Evolutionary conservation across 1,140 invertebrate genomes (phyloP).

Genomic region (Ridgeia piscesae): DNA sequence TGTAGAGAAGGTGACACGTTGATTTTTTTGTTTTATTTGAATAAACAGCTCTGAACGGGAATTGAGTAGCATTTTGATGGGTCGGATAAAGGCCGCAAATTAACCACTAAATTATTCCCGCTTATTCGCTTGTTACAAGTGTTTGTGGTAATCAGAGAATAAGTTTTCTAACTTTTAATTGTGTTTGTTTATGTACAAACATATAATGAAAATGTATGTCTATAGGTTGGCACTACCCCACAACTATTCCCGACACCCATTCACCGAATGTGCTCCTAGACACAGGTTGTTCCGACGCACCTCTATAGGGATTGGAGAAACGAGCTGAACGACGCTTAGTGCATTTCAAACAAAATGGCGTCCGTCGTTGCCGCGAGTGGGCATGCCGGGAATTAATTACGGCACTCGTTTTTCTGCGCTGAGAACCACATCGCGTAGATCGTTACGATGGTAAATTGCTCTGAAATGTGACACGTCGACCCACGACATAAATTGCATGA

Average conservation of each 20-base stretch:
- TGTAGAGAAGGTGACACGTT: too few species aligned
- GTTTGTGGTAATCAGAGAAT: too few species aligned
- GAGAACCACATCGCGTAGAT: neutral
- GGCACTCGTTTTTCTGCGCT: neutral
- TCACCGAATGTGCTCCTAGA: neutral
- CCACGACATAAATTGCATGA: neutral
- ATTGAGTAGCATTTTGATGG: too few species aligned
- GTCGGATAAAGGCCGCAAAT: too few species aligned
- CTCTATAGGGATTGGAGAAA: neutral
- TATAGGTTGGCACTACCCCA: neutral
- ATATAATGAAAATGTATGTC: too few species aligned
- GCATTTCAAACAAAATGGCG: neutral
- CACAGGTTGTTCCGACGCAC: neutral
- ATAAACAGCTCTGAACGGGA: too few species aligned
- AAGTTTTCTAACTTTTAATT: too few species aligned
- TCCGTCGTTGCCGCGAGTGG: neutral
- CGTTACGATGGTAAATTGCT: constrained; percentile 5
- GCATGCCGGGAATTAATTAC: neutral
- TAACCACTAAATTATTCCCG: too few species aligned
- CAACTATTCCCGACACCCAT: neutral
- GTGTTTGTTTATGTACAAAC: too few species aligned
- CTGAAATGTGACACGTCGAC: neutral
- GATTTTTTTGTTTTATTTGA: too few species aligned
- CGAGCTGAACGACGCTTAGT: neutral
- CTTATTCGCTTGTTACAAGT: too few species aligned